Evolutionary conservation across 2,113 vertebrate species (phyloP), one percentile per base, ranked within the genome.

Genomic region (Sylvilagus bachmani): DNA sequence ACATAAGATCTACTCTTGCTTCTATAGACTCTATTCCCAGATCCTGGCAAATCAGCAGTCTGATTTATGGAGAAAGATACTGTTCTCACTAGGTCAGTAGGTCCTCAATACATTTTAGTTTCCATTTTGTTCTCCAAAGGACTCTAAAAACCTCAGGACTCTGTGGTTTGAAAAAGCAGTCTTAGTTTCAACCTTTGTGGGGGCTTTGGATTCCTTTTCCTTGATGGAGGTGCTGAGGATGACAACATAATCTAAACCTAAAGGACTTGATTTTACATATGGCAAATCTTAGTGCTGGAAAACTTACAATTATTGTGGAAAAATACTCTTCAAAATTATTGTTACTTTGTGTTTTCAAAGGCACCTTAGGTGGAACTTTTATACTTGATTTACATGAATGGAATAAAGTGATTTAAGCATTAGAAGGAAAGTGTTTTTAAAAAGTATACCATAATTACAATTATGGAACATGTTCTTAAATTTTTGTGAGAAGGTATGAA

Each of bases 361-460:
- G 29, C 64, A 80, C 12, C 12, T 79, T 53, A 89, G 19, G 9
- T 69, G 55, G n/a, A 84, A 53, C 6, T 66, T 95, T 80, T 64
- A 85, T 64, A 33, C 66, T 82, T 70, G 25, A 51, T 73, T 94
- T 90, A 61, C 80, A 78, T 86, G 29, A 86, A 33, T 69, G 24
- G 29, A 86, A 95, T 77, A 95, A 89, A 73, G 1, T 16, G n/a
- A 97, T 89, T 1, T 10, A 92, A 90, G 75, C 24, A 14, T 69
- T 81, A 53, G 49, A 90, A 82, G 2, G 13, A 6, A 69, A 7
- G 9, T 73, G 51, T 70, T 29, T 53, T 62, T 70, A 51, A 67
- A 83, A 74, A 81, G 22, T 58, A 38, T 77, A 25, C n/a, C 71
- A 61, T 44, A 61, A 80, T 91, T 82, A 74, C 10, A 86, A 33